Percentiles rank a stretch among this genome's conserved stretches.
These are phyloP conservation scores for Galeopterus variegatus DNA, from an alignment of 2,113 vertebrate genomes.

Conservation along the genomic window DNA sequence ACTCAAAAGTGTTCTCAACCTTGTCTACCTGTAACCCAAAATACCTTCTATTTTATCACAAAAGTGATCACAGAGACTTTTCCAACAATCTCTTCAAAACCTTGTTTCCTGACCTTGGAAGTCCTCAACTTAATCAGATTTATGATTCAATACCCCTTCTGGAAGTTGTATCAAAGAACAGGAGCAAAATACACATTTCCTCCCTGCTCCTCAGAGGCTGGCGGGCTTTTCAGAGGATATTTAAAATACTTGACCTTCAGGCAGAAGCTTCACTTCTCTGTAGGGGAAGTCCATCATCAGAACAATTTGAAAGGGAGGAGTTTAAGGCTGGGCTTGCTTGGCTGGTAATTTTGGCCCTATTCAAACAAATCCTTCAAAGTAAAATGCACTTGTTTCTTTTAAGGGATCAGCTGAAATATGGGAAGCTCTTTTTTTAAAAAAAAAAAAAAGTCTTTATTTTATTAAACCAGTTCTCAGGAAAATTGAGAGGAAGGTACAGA, in stretches of 20 bases:
- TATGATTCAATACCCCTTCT: not conserved
- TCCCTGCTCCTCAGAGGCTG: not conserved
- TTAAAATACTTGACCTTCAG: too few species aligned
- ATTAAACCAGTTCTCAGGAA: not conserved
- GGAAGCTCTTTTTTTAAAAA: not conserved
- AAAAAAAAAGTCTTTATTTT: not conserved
- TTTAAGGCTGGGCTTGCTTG: not conserved
- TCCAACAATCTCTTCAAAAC: not conserved
- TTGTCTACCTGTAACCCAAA: too few species aligned
- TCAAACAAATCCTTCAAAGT: not conserved
- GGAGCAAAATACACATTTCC: not conserved
- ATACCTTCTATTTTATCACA: not conserved
- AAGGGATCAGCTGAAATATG: not conserved
- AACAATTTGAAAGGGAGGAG: not conserved
- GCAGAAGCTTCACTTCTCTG: not conserved
- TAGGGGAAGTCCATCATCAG: not conserved
- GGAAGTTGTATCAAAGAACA: too few species aligned
- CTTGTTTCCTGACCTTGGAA: accelerated
- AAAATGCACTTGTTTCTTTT: not conserved
- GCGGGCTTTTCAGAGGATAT: not conserved
- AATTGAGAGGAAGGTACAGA: not conserved
- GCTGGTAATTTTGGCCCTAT: accelerated
- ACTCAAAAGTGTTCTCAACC: too few species aligned
- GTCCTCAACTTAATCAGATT: too few species aligned
- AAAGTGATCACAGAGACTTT: not conserved